phyloP scores from a whole-genome alignment of 1,140 invertebrate genomes.

The Lepidotrigona ventralis region DNA sequence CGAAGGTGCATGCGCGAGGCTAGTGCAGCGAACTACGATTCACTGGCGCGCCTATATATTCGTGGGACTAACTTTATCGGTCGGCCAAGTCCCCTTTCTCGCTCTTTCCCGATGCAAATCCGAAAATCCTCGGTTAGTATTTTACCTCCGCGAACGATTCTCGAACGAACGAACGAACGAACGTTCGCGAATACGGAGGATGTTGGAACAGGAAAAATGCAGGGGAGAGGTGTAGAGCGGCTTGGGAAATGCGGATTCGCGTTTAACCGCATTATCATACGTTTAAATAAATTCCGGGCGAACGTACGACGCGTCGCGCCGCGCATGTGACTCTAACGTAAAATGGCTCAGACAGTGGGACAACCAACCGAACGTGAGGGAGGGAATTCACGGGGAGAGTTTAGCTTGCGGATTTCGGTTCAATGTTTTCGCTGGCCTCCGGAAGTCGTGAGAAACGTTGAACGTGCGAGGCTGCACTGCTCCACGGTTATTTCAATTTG shows the following conservation, averaged over 20 bases:
- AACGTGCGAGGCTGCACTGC: not conserved
- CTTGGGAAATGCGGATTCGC: conserved; percentile 8
- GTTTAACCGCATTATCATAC: conserved; percentile 36
- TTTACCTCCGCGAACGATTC: conserved; percentile 13
- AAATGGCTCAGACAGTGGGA: not conserved
- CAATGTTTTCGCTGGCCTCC: not conserved
- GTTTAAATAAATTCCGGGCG: conserved; percentile 24
- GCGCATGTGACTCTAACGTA: not conserved
- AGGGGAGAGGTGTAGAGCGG: too few species aligned
- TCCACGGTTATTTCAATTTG: not conserved
- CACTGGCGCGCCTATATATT: not conserved
- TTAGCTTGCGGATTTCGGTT: not conserved
- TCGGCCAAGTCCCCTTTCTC: not conserved
- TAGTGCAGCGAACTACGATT: not conserved
- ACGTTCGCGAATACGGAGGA: not conserved
- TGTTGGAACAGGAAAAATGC: not conserved
- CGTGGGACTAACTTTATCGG: conserved; percentile 23
- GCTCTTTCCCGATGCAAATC: conserved; percentile 32
- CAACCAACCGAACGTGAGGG: not conserved
- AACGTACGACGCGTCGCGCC: not conserved
- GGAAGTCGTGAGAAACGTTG: not conserved
- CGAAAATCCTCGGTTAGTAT: conserved; percentile 23
- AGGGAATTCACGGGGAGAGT: not conserved
- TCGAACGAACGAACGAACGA: not conserved
- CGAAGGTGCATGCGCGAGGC: conserved; percentile 14